These are phyloP conservation scores for Hypomecis atomaria DNA, from an alignment of 2,888 invertebrate genomes.

Conservation along the genomic window DNA sequence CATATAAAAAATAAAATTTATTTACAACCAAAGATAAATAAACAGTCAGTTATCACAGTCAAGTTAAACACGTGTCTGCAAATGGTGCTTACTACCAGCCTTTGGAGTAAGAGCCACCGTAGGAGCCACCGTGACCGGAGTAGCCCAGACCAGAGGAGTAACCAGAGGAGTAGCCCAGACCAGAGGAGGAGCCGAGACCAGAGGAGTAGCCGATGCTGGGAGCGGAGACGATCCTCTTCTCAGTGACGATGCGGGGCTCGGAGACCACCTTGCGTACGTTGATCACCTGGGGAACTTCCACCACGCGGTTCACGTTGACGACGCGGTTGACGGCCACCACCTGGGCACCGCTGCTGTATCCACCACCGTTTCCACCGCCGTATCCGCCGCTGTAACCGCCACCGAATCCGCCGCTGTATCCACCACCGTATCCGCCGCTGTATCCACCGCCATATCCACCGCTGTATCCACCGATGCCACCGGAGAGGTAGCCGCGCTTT, in stretches of 20 bases:
- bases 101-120: slow-evolving; percentile 26
- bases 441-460: slow-evolving; percentile 41
- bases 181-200: slow-evolving; percentile 16
- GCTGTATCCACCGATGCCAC: slow-evolving; percentile 38
- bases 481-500: slow-evolving; percentile 46
- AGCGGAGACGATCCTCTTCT: slow-evolving; percentile 55
- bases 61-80: background rate
- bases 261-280: slow-evolving; percentile 61
- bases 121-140: slow-evolving; percentile 36
- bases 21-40: background rate
- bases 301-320: slow-evolving; percentile 56
- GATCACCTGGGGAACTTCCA: slow-evolving; percentile 57
- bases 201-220: slow-evolving; percentile 40
- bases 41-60: background rate
- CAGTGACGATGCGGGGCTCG: slow-evolving; percentile 63
- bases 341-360: slow-evolving; percentile 47
- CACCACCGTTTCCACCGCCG: slow-evolving; percentile 32
- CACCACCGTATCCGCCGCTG: slow-evolving; percentile 33
- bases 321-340: slow-evolving; percentile 55
- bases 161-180: slow-evolving; percentile 10
- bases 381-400: slow-evolving; percentile 31
- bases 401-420: slow-evolving; percentile 38
- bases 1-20: background rate
- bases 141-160: too few relatives aligned
- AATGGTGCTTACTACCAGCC: slow-evolving; percentile 44